Percentiles rank a stretch among this genome's conserved stretches.
Evolutionary conservation across 2,888 invertebrate genomes (phyloP).

Genomic region (Latrodectus elegans): DNA sequence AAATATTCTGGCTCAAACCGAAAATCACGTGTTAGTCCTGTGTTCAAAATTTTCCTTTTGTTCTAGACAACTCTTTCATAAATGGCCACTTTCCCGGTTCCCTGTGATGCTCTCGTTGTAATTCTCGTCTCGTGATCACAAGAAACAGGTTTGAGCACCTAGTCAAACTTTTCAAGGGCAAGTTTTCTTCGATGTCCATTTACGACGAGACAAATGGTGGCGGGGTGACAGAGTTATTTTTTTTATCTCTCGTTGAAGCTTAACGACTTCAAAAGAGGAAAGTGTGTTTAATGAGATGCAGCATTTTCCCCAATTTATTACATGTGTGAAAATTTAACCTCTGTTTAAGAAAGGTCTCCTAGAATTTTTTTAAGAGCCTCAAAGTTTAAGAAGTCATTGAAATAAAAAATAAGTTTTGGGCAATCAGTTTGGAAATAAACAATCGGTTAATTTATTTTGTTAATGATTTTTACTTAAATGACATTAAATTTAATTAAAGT

Average conservation of each 20-base stretch:
- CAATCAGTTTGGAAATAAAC: too few species aligned
- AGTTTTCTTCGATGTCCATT: not conserved
- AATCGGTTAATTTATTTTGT: too few species aligned
- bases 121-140: constrained; percentile 15
- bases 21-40: constrained; percentile 19
- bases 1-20: constrained; percentile 18
- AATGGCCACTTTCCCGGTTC: constrained; percentile 35
- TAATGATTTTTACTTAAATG: too few species aligned
- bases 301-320: too few species aligned
- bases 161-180: constrained; percentile 33
- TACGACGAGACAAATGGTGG: not conserved
- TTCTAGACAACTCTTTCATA: constrained; percentile 13
- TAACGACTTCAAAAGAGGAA: not conserved
- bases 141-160: constrained; percentile 33
- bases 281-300: not conserved
- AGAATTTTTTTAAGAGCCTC: too few species aligned
- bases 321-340: too few species aligned
- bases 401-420: too few species aligned
- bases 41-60: constrained; percentile 31
- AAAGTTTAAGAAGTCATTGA: too few species aligned
- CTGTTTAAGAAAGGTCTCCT: too few species aligned
- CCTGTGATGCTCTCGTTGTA: constrained; percentile 3
- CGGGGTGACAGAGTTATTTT: not conserved
- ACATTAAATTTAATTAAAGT: too few species aligned
- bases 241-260: not conserved